Conservation (phyloP, 2,888 invertebrate species). For the Tetranychus piercei region DNA sequence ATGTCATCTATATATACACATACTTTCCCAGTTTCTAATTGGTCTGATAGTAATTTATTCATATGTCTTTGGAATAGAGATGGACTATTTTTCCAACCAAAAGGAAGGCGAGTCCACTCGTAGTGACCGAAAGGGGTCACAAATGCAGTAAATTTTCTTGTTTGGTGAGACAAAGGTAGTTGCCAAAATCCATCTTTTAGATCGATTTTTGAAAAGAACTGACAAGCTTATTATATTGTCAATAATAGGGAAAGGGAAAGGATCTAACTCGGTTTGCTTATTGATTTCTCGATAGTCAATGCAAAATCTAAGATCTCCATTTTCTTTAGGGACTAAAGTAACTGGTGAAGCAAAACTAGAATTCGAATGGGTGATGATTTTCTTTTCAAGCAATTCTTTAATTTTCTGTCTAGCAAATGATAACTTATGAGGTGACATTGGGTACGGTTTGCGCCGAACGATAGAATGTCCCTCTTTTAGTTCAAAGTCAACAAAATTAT, state of each 20-base stretch:
- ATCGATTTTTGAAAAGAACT: slow-evolving; percentile 8
- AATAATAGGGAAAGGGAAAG: slow-evolving; percentile 2
- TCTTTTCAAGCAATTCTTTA: background rate
- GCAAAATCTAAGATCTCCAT: slow-evolving; percentile 1
- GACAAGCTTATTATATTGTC: background rate
- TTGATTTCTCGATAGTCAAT: background rate
- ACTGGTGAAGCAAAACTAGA: slow-evolving; percentile 3
- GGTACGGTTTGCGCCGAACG: background rate
- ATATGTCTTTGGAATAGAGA: background rate
- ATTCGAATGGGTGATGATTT: background rate
- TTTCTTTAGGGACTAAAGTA: slow-evolving; percentile 5
- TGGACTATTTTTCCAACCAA: slow-evolving; percentile 12
- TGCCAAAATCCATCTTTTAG: slow-evolving; percentile 11
- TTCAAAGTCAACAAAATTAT: background rate
- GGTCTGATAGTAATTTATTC: background rate
- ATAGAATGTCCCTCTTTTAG: background rate
- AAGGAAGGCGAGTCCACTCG: slow-evolving; percentile 2
- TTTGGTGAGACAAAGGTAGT: background rate
- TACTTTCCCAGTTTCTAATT: background rate
- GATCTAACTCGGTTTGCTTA: slow-evolving; percentile 8
- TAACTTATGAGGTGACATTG: background rate
- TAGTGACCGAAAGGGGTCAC: slow-evolving; percentile 1
- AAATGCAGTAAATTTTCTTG: slow-evolving; percentile 5
- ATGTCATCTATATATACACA: slow-evolving; percentile 11
- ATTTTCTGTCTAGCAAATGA: background rate